Percentiles rank a stretch among this genome's conserved stretches.
These are phyloP conservation scores for Acrocephalus arundinaceus DNA, from an alignment of 2,113 vertebrate genomes.

Conservation along the genomic window DNA sequence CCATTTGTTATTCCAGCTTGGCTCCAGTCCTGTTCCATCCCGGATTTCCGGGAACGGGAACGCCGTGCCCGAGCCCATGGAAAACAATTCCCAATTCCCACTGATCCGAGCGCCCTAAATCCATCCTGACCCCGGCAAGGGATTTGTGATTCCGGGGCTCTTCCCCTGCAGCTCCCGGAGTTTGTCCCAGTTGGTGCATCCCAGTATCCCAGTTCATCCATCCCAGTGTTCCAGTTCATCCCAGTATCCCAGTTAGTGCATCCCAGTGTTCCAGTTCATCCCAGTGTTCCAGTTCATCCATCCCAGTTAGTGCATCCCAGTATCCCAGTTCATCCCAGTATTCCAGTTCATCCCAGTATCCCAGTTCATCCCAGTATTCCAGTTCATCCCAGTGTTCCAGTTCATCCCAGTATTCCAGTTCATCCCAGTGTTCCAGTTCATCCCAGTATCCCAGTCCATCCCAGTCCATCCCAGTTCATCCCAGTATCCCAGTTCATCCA, in stretches of 20 bases:
- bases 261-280: too few species aligned
- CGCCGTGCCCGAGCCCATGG: accelerated
- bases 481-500: not conserved
- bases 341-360: not conserved
- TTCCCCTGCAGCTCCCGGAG: accelerated
- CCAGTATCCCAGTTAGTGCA: not conserved
- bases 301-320: not conserved
- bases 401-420: not conserved
- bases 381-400: not conserved
- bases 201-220: not conserved
- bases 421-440: not conserved
- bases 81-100: not conserved
- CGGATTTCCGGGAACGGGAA: not conserved
- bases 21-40: not conserved
- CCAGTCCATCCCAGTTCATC: not conserved
- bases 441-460: not conserved
- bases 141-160: not conserved
- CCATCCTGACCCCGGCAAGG: not conserved
- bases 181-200: not conserved
- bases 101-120: not conserved
- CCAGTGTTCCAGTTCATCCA: too few species aligned
- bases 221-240: not conserved
- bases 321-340: too few species aligned
- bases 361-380: too few species aligned
- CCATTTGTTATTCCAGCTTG: not conserved